These are phyloP conservation scores for Drosophila serrata DNA, from an alignment of 1,140 invertebrate species.

Conservation along the genomic window DNA sequence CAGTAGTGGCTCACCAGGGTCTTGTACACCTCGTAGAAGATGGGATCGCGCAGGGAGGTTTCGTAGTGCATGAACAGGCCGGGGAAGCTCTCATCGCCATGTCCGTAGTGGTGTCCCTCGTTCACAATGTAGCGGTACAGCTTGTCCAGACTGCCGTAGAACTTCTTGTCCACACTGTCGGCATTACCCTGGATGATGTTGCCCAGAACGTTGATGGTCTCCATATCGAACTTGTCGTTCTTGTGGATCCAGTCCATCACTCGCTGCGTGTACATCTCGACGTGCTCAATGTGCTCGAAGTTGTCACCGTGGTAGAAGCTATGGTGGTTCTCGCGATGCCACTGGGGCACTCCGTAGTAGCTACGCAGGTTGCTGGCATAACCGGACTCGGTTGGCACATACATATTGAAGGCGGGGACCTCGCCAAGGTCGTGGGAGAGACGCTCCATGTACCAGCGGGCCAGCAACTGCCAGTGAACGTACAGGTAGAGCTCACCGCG, in stretches of 20 bases:
- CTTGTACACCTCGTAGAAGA: slow-evolving; percentile 89
- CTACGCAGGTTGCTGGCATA: slow-evolving; percentile 88
- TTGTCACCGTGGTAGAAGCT: slow-evolving; percentile 86
- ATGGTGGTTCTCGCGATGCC: slow-evolving; percentile 87
- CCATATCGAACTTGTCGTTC: slow-evolving; percentile 86
- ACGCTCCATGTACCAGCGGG: slow-evolving; percentile 89
- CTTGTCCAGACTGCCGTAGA: slow-evolving; percentile 86
- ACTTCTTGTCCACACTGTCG: slow-evolving; percentile 85
- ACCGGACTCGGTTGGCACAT: slow-evolving; percentile 86
- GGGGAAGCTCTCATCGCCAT: slow-evolving; percentile 85
- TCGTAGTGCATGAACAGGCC: slow-evolving; percentile 86
- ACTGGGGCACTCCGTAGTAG: slow-evolving; percentile 88
- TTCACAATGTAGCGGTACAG: slow-evolving; percentile 85
- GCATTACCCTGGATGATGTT: slow-evolving; percentile 87
- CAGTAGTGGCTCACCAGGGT: slow-evolving; percentile 88
- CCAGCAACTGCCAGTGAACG: slow-evolving; percentile 88
- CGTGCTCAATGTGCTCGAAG: slow-evolving; percentile 84
- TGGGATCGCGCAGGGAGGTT: slow-evolving; percentile 89
- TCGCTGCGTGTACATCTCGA: slow-evolving; percentile 87
- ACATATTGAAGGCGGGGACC: slow-evolving; percentile 87
- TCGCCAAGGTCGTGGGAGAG: slow-evolving; percentile 88
- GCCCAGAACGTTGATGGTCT: slow-evolving; percentile 86
- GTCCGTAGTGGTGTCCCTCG: slow-evolving; percentile 69
- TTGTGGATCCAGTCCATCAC: slow-evolving; percentile 88
- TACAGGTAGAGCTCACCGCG: slow-evolving; percentile 88